Base-by-base conservation (phyloP, 2,113 vertebrate species). In the Aegithalos caudatus region DNA sequence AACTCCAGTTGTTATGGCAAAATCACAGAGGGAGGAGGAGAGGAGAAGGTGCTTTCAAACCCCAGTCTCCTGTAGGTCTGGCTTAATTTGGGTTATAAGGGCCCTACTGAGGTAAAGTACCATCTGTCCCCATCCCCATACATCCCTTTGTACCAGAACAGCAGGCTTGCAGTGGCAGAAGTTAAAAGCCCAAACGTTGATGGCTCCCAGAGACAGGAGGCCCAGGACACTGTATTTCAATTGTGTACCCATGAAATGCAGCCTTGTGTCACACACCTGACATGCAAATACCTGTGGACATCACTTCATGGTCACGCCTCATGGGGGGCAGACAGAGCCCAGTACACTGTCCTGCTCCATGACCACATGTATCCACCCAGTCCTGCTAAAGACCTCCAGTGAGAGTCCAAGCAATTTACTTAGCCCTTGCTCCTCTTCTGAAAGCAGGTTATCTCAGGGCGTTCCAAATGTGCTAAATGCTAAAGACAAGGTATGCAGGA, bases 171-270 rank as follows among this genome's bases (percentile, higher is more conserved):
- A 80, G 88, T 6, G 12, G 54, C 18, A 31, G 88, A 87, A 54
- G 79, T 96, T 91, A 61, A 47, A 94, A 95, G 57, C 40, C 21
- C 6, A 13, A 42, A 21, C 14, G 38, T 15, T 64, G 76, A 61
- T 50, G 81, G 21, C 58, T 51, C 47, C 24, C n/a, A 31, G 33
- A 88, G 73, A 80, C 10, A 37, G 69, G 21, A 77, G 51, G 74
- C 20, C 0, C 0, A 0, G 3, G 23, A 37, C 18, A 10, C 45
- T 1, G 4, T 21, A 81, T 95, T 95, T 31, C 51, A 67, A 27
- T 22, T 0, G 0, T 1, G 3, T 76, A 10, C 71, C 35, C 8
- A 4, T 10, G 1, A 14, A 29, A 67, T 1, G 3, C 14, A 64
- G 28, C 12, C 8, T 2, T 28, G 35, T 24, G 14, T 53, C n/a